phyloP scores from a whole-genome alignment of 2,888 invertebrate species.

The Neocrepidodera transversa region DNA sequence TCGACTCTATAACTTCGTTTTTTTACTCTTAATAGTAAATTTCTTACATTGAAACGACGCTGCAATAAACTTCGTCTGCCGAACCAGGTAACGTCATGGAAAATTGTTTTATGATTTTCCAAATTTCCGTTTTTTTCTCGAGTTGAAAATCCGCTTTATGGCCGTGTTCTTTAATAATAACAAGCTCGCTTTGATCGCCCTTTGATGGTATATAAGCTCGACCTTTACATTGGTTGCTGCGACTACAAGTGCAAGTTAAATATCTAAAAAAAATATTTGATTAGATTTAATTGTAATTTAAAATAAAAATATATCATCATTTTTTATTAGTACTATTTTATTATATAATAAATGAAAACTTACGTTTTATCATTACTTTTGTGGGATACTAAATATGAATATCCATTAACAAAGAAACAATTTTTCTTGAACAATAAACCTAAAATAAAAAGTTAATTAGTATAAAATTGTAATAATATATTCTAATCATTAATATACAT shows the following conservation, averaged over 20 bases:
- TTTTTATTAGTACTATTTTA: not conserved
- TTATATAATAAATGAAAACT: no score
- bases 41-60: constrained; percentile 46
- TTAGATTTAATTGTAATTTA: no score
- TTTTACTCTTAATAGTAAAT: no score
- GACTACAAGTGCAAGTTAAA: constrained; percentile 36
- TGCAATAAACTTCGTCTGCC: constrained; percentile 42
- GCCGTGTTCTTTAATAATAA: constrained; percentile 44
- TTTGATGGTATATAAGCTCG: constrained; percentile 45
- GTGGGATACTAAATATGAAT: constrained; percentile 32
- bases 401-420: constrained; percentile 34
- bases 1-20: no score
- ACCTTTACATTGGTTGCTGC: constrained; percentile 45
- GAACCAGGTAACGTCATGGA: constrained; percentile 42
- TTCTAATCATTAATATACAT: no score
- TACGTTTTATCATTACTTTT: constrained; percentile 31
- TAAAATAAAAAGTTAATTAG: constrained; percentile 23
- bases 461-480: no score
- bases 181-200: constrained; percentile 41
- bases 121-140: constrained; percentile 43
- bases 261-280: constrained; percentile 26
- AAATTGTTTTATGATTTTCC: constrained; percentile 42
- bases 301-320: not conserved
- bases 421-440: constrained; percentile 30
- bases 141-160: constrained; percentile 47